Evolutionary conservation across 2,888 invertebrate genomes (phyloP), one percentile per base, ranked within the genome.

Genomic region (Tromatobia lineatoria): DNA sequence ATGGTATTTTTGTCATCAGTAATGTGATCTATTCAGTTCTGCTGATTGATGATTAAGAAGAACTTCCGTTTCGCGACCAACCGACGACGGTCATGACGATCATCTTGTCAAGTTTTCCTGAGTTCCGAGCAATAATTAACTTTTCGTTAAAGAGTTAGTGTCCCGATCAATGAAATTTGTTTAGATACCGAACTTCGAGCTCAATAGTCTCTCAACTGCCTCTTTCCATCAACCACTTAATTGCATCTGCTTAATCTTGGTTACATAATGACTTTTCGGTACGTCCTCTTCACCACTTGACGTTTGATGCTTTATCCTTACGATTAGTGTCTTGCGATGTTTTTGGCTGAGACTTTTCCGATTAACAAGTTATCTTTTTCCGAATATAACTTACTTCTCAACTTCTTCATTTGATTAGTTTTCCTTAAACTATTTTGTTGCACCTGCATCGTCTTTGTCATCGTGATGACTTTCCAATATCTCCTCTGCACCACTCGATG

Each of bases 31-130:
- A 61, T 61, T 61, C 59, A 34, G 34, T 61, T 34, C n/a, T 59
- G 15, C 29, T 61, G 59, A 6, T 54, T 25, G 54, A 34, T 34
- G n/a, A 25, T 34, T n/a, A 11, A 57, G 54, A 3, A 57, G 20
- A 3, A 11, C 25, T 3, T 54, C 23, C 25, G 25, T 18, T 50
- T 50, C 47, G 18, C 6, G 6, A 47, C n/a, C 47, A 4, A 45
- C 2, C 15, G 15, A 15, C 15, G 15, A 15, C 15, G 15, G 8
- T 18, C 50, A 13, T 45, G 1, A 4, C 15, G 15, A 3, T 52
- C 8, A 20, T n/a, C 18, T 78, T 54, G 82, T 92, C 91, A 92
- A 83, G 91, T 91, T 69, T 91, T 90, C 45, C 90, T 90, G 74
- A 89, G 87, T 34, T 91, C 90, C 90, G 89, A 91, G 10, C 88